Conservation (phyloP, 2,888 invertebrate species). For the Gymnoscelis rufifasciata region DNA sequence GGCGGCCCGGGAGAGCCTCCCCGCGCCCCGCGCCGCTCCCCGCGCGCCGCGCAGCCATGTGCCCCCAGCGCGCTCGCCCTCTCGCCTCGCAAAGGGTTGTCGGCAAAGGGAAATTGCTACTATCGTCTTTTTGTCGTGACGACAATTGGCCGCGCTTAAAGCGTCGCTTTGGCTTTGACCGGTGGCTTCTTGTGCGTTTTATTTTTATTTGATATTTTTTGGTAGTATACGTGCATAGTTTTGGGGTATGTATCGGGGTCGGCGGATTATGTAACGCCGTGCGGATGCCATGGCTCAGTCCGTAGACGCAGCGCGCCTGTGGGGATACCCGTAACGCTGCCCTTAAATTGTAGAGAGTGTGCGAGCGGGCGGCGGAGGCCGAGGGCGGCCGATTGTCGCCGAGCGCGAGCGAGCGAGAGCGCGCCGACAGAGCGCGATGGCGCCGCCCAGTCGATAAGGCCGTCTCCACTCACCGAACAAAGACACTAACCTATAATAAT, state of each 20-base stretch:
- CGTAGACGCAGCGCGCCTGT: slow-evolving; percentile 55
- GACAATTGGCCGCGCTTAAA: slow-evolving; percentile 54
- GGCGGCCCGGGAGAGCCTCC: slow-evolving; percentile 70
- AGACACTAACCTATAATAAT: slow-evolving; percentile 78
- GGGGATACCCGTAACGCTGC: slow-evolving; percentile 65
- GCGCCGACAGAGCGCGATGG: slow-evolving; percentile 62
- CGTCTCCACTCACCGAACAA: slow-evolving; percentile 74
- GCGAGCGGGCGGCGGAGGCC: slow-evolving; percentile 50
- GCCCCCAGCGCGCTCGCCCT: slow-evolving; percentile 59
- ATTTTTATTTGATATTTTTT: slow-evolving; percentile 27
- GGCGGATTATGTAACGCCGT: slow-evolving; percentile 50
- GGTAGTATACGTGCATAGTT: slow-evolving; percentile 29
- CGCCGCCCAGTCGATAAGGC: slow-evolving; percentile 80
- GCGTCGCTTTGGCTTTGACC: slow-evolving; percentile 46
- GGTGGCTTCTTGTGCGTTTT: slow-evolving; percentile 23
- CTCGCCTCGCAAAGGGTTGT: slow-evolving; percentile 70
- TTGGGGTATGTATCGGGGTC: slow-evolving; percentile 38
- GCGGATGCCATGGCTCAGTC: slow-evolving; percentile 46
- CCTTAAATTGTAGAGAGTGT: slow-evolving; percentile 69
- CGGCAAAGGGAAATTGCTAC: slow-evolving; percentile 66
- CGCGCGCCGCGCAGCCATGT: slow-evolving; percentile 58
- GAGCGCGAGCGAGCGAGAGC: slow-evolving; percentile 38
- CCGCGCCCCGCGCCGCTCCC: slow-evolving; percentile 40
- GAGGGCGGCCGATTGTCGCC: slow-evolving; percentile 49
- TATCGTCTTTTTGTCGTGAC: slow-evolving; percentile 59